Base-by-base conservation (phyloP, 2,113 vertebrate genomes). In the Bagarius yarrelli region DNA sequence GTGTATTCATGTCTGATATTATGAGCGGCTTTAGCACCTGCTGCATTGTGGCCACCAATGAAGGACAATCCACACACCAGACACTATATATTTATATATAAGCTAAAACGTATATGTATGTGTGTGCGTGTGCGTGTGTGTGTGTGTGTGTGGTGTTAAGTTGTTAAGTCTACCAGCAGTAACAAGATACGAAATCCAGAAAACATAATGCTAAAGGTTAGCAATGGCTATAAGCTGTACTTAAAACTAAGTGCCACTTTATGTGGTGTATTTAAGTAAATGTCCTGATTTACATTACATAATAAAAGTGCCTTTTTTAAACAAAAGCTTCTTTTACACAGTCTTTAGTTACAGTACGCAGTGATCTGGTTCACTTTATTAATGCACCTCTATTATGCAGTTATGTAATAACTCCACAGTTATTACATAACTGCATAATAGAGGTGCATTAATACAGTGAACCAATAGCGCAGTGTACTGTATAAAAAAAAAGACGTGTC, bases 161-260 rank as follows among this genome's bases (percentile, higher is more conserved):
- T 44, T 21, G 32, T 27, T 57, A n/a, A n/a, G n/a, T n/a, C n/a
- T n/a, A n/a, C n/a, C n/a, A n/a, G 13, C 50, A n/a, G 50, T 84
- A 81, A 84, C 78, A 74, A 84, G 66, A 44, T 44, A 32, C 32
- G 36, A 83, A 83, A 63, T 21, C 30, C n/a, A 78, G 30, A 47
- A 67, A n/a, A 32, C 57, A 47, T 47, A 25, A 47, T 25, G 27
- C 12, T 25, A 44, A 1, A 1, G 40, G 66, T 25, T 47, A 23
- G 27, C 25, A 32, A 32, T 61, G 60, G 60, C 60, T 6, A 27
- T 61, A 30, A 34, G 2, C 6, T 32, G 6, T 34, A 34, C 13
- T 19, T 32, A 34, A 34, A 34, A 34, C 16, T 18, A 19, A 16
- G 16, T 64, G 30, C 4, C 32, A 64, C 21, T 64, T 64, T 8